Conservation (phyloP, 1,140 invertebrate genomes). For the Micrasema longulum region DNA sequence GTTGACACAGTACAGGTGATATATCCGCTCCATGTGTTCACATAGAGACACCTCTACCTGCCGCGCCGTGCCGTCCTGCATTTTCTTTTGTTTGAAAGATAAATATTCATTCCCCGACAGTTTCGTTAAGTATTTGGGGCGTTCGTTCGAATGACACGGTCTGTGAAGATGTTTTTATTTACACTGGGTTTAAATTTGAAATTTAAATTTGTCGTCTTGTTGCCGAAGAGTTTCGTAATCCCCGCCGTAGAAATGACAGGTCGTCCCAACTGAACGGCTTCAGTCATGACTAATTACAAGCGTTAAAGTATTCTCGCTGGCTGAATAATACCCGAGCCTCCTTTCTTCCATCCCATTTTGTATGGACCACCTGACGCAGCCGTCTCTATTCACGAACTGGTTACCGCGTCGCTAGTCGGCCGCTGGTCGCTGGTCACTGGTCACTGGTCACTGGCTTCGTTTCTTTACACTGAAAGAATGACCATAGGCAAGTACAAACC, state of each 20-base stretch:
- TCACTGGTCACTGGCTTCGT: too few relatives aligned
- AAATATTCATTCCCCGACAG: slow-evolving; percentile 38
- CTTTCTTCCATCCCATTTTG: slow-evolving; percentile 11
- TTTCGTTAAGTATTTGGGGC: slow-evolving; percentile 36
- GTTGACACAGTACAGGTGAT: not conserved
- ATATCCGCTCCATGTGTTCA: slow-evolving; percentile 28
- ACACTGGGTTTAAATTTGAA: slow-evolving; percentile 34
- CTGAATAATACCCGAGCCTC: slow-evolving; percentile 26
- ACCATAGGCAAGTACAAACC: slow-evolving; percentile 9
- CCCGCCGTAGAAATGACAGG: slow-evolving; percentile 32
- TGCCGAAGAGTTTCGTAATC: slow-evolving; percentile 29
- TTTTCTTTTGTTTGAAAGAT: slow-evolving; percentile 28
- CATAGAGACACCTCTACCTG: slow-evolving; percentile 15
- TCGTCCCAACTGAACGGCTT: slow-evolving; percentile 16
- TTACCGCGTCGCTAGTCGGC: not conserved
- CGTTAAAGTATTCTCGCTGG: slow-evolving; percentile 32
- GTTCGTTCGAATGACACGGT: slow-evolving; percentile 24
- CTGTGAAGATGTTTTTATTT: slow-evolving; percentile 37
- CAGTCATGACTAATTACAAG: slow-evolving; percentile 37
- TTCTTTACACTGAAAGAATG: slow-evolving; percentile 1
- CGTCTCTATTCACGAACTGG: slow-evolving; percentile 31
- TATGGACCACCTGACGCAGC: slow-evolving; percentile 39
- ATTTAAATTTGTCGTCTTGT: slow-evolving; percentile 22
- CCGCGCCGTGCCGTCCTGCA: slow-evolving; percentile 15
- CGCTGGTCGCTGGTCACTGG: not conserved